Percentiles rank a stretch among this genome's conserved stretches.
phyloP scores from a whole-genome alignment of 1,140 invertebrate species.

The Ceratosolen fusciceps region DNA sequence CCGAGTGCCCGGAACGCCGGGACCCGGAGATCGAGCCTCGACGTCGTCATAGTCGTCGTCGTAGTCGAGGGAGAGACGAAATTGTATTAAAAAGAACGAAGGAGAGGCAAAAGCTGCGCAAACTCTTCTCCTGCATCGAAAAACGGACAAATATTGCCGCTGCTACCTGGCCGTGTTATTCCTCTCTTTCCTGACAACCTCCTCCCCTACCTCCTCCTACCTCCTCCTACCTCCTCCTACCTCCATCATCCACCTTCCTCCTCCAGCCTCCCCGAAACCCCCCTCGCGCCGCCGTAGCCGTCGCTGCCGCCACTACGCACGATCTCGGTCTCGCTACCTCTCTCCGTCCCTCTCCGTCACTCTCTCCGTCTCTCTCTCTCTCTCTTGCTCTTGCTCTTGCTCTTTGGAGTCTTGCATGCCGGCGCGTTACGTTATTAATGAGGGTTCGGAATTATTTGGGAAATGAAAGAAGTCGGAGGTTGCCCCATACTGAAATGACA shows the following conservation, averaged over 20 bases:
- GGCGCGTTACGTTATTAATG: conserved; percentile 66
- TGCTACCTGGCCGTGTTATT: conserved; percentile 42
- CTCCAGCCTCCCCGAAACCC: too few species aligned
- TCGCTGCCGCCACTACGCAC: too few species aligned
- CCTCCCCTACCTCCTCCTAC: too few species aligned
- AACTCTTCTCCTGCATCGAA: conserved; percentile 38
- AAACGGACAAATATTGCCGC: conserved; percentile 45
- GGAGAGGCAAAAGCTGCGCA: conserved; percentile 22
- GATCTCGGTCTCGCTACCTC: too few species aligned
- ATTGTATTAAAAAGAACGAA: conserved; percentile 43
- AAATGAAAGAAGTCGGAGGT: conserved; percentile 66
- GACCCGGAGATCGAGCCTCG: background rate
- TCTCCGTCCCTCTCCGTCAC: too few species aligned
- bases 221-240: too few species aligned
- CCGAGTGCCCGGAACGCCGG: background rate
- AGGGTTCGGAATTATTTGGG: conserved; percentile 66
- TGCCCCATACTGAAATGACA: conserved; percentile 63
- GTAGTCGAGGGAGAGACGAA: conserved; percentile 11
- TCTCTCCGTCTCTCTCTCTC: conserved; percentile 21
- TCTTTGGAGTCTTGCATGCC: conserved; percentile 49
- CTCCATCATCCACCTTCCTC: too few species aligned
- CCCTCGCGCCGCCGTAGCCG: too few species aligned
- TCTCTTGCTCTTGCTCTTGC: conserved; percentile 32
- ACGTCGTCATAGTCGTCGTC: background rate
- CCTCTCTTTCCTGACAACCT: background rate